These are phyloP conservation scores for Laticauda colubrina DNA, from an alignment of 2,113 vertebrate genomes.

Conservation along the genomic window DNA sequence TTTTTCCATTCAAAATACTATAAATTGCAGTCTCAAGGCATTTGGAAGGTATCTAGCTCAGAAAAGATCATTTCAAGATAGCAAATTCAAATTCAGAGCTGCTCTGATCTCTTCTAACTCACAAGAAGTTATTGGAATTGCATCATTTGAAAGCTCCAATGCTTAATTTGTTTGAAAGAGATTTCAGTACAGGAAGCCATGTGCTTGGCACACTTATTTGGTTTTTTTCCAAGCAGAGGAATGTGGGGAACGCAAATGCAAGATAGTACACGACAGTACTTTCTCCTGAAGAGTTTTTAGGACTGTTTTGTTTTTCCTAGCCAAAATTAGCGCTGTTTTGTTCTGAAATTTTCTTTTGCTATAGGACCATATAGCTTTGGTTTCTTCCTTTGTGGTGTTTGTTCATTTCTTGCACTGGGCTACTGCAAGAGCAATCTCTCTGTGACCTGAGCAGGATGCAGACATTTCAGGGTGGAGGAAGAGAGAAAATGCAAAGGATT, in stretches of 20 bases:
- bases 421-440: background rate
- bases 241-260: slow-evolving; percentile 8
- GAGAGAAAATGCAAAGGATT: background rate
- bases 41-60: background rate
- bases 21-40: background rate
- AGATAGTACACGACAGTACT: background rate
- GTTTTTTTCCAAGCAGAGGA: background rate
- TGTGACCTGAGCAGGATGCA: background rate
- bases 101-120: background rate
- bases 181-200: background rate
- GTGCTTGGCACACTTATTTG: background rate
- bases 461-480: background rate
- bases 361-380: background rate
- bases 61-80: background rate
- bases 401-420: background rate
- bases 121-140: background rate
- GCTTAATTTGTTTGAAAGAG: background rate
- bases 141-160: background rate
- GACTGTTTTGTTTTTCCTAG: too few species aligned
- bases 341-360: background rate
- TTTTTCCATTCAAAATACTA: background rate
- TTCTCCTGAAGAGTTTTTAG: background rate
- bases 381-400: background rate
- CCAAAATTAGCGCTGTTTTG: background rate
- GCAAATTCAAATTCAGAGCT: background rate